Evolutionary conservation across 2,888 invertebrate genomes (phyloP).

Genomic region (Lasioglossum malachurum): DNA sequence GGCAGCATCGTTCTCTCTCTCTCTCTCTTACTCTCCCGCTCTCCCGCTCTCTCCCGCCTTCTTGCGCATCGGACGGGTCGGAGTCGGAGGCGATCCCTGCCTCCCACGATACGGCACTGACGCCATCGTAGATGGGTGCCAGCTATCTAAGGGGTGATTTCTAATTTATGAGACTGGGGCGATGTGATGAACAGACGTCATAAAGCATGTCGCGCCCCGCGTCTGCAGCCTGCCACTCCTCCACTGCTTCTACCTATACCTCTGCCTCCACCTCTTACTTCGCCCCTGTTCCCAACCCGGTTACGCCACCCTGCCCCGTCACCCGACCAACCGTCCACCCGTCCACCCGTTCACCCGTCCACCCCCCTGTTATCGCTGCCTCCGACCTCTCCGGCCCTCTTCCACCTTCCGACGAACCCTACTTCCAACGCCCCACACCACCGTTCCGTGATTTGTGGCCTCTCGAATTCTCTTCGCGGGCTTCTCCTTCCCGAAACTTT

Average conservation of each 20-base stretch:
- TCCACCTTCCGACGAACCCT: constrained; percentile 74
- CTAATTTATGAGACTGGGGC: constrained; percentile 85
- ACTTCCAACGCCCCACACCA: constrained; percentile 71
- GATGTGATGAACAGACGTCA: constrained; percentile 86
- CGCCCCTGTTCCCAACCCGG: constrained; percentile 60
- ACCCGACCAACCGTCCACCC: constrained; percentile 43
- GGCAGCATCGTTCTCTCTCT: neutral
- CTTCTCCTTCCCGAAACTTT: constrained; percentile 73
- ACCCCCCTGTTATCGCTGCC: constrained; percentile 70
- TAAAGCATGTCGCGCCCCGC: constrained; percentile 85
- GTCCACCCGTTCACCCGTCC: constrained; percentile 48
- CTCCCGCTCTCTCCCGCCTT: constrained; percentile 50
- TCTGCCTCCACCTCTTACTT: constrained; percentile 47
- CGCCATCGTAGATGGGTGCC: constrained; percentile 80
- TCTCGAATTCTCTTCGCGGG: constrained; percentile 80
- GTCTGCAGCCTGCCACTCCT: constrained; percentile 80
- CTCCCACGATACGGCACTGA: constrained; percentile 77
- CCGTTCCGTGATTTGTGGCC: constrained; percentile 80
- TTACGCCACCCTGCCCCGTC: constrained; percentile 61
- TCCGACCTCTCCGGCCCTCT: constrained; percentile 66
- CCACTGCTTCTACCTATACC: constrained; percentile 63
- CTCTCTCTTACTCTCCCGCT: constrained; percentile 35
- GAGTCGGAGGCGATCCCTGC: constrained; percentile 73
- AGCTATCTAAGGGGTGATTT: constrained; percentile 84
- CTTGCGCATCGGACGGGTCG: constrained; percentile 70